A percentile compares a stretch with the other conserved stretches of the same genome.
Conservation (phyloP, 1,140 invertebrate species). For the Aphelenchoides fujianensis region DNA sequence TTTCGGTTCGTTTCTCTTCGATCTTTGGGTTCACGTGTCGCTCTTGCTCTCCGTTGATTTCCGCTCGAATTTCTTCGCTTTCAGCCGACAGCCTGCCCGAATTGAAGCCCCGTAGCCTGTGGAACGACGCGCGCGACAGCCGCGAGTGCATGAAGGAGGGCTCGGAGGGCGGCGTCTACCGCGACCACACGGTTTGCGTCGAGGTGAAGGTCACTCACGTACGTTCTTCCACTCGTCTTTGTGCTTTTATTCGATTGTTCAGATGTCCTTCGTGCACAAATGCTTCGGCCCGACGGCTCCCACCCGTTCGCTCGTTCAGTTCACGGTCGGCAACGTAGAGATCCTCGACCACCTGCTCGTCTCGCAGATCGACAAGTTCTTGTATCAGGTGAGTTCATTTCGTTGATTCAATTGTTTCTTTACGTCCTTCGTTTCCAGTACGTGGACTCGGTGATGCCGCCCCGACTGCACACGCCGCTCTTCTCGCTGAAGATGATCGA, state of each 20-base stretch:
- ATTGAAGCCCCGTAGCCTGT: conserved; percentile 44
- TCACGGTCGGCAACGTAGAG: conserved; percentile 47
- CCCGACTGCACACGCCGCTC: conserved; percentile 26
- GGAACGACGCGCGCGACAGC: conserved; percentile 24
- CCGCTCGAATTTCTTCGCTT: too few relatives aligned
- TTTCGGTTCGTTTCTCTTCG: too few relatives aligned
- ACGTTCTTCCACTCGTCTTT: too few relatives aligned
- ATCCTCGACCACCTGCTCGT: conserved; percentile 49
- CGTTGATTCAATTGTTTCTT: conserved; percentile 6
- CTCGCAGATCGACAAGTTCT: conserved; percentile 49
- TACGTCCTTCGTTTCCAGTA: conserved; percentile 21
- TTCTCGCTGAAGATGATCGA: conserved; percentile 41
- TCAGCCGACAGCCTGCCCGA: conserved; percentile 9
- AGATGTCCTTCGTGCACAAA: conserved; percentile 40
- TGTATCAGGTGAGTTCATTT: conserved; percentile 42
- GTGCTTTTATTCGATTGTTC: too few relatives aligned
- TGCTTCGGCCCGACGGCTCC: conserved; percentile 34
- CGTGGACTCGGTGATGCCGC: conserved; percentile 25
- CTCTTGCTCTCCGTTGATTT: background rate
- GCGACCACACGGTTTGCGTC: conserved; percentile 50
- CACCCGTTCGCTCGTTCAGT: conserved; percentile 26
- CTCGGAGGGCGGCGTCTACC: conserved; percentile 40
- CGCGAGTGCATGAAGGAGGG: conserved; percentile 27
- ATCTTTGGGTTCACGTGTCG: conserved; percentile 27
- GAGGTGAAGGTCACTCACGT: conserved; percentile 34